Evolutionary conservation across 1,140 invertebrate genomes (phyloP).

Genomic region (Berghia stephanieae): DNA sequence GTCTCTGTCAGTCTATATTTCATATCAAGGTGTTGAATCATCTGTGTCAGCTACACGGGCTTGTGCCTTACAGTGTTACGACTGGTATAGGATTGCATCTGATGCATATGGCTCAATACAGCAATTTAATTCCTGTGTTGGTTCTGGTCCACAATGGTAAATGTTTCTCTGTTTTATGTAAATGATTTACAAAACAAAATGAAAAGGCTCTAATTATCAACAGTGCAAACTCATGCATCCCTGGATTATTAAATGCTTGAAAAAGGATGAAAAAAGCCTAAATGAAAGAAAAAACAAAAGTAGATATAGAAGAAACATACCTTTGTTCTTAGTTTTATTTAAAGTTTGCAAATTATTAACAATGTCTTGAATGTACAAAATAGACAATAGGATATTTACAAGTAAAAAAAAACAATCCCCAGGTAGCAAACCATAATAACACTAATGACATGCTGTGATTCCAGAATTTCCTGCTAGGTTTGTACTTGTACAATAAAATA

Average conservation of each 20-base stretch:
- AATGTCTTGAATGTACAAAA: neutral
- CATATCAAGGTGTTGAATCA: conserved; percentile 42
- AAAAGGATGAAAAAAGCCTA: neutral
- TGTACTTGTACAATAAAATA: no score
- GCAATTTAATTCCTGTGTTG: conserved; percentile 72
- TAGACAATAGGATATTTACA: neutral
- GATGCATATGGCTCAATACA: conserved; percentile 72
- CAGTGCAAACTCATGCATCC: neutral
- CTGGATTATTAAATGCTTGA: neutral
- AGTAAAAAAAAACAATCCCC: neutral
- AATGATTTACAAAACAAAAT: neutral
- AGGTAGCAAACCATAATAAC: neutral
- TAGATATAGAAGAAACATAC: neutral
- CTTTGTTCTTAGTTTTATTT: neutral
- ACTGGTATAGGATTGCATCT: conserved; percentile 69
- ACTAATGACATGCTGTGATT: neutral
- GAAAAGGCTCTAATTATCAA: neutral
- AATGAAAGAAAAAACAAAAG: neutral
- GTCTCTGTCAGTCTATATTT: conserved; percentile 60
- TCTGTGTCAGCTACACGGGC: conserved; percentile 54
- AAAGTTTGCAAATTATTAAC: neutral
- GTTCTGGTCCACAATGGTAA: conserved; percentile 73
- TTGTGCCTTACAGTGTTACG: conserved; percentile 61
- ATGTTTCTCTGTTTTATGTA: conserved; percentile 51
- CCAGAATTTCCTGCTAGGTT: neutral